Conservation (phyloP, 2,888 invertebrate species). For the Phaedon cochleariae region DNA sequence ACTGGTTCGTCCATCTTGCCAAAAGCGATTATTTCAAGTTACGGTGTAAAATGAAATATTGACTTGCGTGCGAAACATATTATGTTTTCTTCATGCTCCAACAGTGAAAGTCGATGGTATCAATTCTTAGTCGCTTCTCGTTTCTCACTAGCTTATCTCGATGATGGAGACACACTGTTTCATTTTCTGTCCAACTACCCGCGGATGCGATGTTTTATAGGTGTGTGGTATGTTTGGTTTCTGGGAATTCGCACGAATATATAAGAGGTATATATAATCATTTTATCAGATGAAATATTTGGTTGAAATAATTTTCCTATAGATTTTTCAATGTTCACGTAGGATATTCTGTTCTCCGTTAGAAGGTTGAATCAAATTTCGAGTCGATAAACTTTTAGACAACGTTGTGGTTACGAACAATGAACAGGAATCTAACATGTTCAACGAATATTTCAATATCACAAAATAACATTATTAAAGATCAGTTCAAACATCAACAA, state of each 20-base stretch:
- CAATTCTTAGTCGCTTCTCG: slow-evolving; percentile 26
- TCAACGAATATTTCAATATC: too few relatives aligned
- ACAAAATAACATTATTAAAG: too few relatives aligned
- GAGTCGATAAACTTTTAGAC: too few relatives aligned
- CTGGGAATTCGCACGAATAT: background rate
- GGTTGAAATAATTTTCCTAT: background rate
- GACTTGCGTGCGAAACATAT: slow-evolving; percentile 22
- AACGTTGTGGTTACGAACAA: too few relatives aligned
- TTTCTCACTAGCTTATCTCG: slow-evolving; percentile 29
- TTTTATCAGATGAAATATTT: background rate
- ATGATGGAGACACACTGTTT: slow-evolving; percentile 25
- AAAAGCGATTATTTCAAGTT: background rate
- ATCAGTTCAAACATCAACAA: too few relatives aligned
- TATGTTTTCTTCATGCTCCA: slow-evolving; percentile 32
- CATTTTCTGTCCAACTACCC: slow-evolving; percentile 26
- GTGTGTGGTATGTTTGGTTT: background rate
- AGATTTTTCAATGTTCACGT: background rate
- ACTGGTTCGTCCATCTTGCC: background rate
- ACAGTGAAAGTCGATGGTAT: slow-evolving; percentile 30
- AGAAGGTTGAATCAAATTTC: too few relatives aligned
- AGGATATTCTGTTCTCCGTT: too few relatives aligned
- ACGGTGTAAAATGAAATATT: slow-evolving; percentile 21
- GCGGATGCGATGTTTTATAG: slow-evolving; percentile 20
- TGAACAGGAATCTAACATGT: too few relatives aligned
- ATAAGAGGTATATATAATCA: background rate